phyloP scores from a whole-genome alignment of 2,888 invertebrate genomes.

The Ypsolopha scabrella region DNA sequence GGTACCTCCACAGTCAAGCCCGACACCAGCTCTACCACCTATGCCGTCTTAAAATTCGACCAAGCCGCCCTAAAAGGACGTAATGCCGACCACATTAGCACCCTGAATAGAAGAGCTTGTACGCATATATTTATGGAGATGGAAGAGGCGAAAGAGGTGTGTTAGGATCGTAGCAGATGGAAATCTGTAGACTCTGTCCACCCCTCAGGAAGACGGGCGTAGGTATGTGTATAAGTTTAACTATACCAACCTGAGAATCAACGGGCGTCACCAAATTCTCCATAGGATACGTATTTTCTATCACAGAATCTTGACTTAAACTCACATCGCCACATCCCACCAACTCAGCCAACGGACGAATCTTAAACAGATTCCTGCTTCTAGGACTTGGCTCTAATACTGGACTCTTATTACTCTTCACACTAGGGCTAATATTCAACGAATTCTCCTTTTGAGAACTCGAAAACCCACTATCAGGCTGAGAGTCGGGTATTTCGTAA shows the following conservation, averaged over 20 bases:
- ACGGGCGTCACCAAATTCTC: constrained; percentile 40
- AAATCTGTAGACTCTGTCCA: no score
- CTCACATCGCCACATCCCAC: constrained; percentile 15
- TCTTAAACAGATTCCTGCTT: constrained; percentile 25
- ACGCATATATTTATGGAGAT: no score
- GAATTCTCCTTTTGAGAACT: constrained; percentile 49
- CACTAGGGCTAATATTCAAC: constrained; percentile 23
- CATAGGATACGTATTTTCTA: constrained; percentile 50
- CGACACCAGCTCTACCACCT: no score
- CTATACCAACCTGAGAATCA: constrained; percentile 39
- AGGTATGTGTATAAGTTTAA: no score
- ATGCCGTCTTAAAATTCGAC: no score
- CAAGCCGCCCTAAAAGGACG: no score
- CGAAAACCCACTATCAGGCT: constrained; percentile 10
- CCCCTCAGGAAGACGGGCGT: no score
- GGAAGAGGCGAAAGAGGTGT: no score
- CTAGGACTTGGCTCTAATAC: constrained; percentile 32
- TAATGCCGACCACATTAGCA: no score
- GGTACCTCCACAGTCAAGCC: no score
- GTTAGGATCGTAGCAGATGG: no score
- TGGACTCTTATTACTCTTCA: constrained; percentile 28
- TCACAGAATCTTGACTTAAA: constrained; percentile 37
- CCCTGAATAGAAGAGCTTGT: no score
- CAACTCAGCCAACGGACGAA: constrained; percentile 15
- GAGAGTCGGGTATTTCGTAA: constrained; percentile 19